Evolutionary conservation across 1,140 invertebrate species (phyloP).

Genomic region (Acromyrmex charruanus): DNA sequence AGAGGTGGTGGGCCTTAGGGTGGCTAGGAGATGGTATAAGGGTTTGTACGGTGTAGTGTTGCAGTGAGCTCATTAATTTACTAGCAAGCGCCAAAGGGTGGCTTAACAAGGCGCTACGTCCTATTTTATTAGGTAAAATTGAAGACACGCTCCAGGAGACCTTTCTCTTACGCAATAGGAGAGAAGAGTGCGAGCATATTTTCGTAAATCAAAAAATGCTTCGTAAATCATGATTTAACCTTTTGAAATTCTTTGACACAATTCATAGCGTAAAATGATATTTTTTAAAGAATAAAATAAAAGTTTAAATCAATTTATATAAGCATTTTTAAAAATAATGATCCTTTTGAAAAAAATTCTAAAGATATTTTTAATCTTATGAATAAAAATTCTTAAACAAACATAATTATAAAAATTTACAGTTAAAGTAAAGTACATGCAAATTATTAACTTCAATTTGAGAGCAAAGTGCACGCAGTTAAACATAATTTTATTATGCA

Average conservation of each 20-base stretch:
- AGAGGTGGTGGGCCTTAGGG: slow-evolving; percentile 53
- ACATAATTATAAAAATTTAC: slow-evolving; percentile 5
- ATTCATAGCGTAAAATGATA: neutral
- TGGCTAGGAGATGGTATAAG: slow-evolving; percentile 79
- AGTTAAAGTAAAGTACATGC: neutral
- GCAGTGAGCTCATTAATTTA: slow-evolving; percentile 86
- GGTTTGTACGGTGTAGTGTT: slow-evolving; percentile 84
- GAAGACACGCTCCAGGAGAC: slow-evolving; percentile 78
- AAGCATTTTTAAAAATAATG: slow-evolving; percentile 42
- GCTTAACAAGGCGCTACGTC: slow-evolving; percentile 84
- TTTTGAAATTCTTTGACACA: slow-evolving; percentile 1
- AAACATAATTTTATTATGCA: slow-evolving; percentile 50
- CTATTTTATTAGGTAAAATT: slow-evolving; percentile 84
- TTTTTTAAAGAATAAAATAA: neutral
- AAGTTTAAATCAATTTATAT: neutral
- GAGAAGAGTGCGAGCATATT: slow-evolving; percentile 2
- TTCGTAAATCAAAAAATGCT: slow-evolving; percentile 49
- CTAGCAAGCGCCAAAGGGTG: slow-evolving; percentile 83
- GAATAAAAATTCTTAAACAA: slow-evolving; percentile 44
- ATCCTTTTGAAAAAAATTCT: too few species aligned
- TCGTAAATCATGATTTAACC: neutral
- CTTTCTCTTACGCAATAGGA: slow-evolving; percentile 57
- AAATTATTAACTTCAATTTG: slow-evolving; percentile 6
- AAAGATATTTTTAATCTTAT: neutral
- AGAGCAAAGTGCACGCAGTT: slow-evolving; percentile 13